Evolutionary conservation across 2,797 vertebrate species (phyloP).

Genomic region (Arctocebus calabarensis): DNA sequence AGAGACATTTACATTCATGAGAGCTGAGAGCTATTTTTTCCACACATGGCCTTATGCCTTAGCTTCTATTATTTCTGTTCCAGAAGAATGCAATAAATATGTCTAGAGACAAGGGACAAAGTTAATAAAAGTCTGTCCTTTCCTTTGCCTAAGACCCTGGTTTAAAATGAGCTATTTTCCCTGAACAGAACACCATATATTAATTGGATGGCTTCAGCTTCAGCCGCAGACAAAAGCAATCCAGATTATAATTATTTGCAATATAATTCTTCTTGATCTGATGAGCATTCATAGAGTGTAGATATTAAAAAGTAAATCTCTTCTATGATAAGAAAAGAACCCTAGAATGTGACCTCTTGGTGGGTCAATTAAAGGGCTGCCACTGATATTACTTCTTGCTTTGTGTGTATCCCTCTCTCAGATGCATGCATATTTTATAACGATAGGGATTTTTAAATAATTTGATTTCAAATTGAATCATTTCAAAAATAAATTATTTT

Average conservation of each 20-base stretch:
- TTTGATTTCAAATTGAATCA: background rate
- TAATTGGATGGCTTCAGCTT: constrained; percentile 87
- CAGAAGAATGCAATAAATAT: constrained; percentile 87
- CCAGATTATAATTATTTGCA: constrained; percentile 78
- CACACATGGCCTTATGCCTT: constrained; percentile 76
- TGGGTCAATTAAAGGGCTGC: constrained; percentile 52
- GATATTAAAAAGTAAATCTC: constrained; percentile 73
- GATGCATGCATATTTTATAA: constrained; percentile 26
- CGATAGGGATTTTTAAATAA: background rate
- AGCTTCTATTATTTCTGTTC: constrained; percentile 86
- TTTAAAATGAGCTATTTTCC: constrained; percentile 86
- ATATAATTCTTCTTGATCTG: constrained; percentile 79
- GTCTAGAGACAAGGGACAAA: constrained; percentile 85
- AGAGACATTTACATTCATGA: constrained; percentile 79
- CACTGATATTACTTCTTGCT: background rate
- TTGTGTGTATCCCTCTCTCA: background rate
- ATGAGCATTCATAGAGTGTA: constrained; percentile 76
- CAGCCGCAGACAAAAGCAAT: constrained; percentile 83
- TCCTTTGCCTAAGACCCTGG: constrained; percentile 81
- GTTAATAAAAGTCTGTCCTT: constrained; percentile 88
- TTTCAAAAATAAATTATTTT: background rate
- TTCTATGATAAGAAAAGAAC: constrained; percentile 45
- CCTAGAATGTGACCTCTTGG: background rate
- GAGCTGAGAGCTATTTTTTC: constrained; percentile 59
- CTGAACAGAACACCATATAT: constrained; percentile 85